Evolutionary conservation across 2,888 invertebrate genomes (phyloP), one percentile per base, ranked within the genome.

Genomic region (Poecilobothrus nobilitatus): DNA sequence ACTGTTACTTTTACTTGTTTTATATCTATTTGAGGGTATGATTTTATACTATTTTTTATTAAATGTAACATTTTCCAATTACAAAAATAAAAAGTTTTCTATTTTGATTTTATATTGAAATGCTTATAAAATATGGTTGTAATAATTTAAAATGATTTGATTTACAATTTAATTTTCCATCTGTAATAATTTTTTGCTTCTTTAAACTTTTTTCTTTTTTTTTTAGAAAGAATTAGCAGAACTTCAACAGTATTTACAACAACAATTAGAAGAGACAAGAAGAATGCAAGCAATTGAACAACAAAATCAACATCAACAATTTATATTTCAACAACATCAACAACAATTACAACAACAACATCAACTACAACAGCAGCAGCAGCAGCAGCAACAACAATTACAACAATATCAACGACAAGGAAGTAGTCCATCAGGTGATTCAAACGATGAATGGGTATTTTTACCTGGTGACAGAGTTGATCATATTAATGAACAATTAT

Each of bases 381-480:
- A 70, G 27, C 69, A 70, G 63, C 73, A 65, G 1, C 34, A 63
- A 27, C 63, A 66, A 44, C 70, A 72, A 68, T 71, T 71, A 18
- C 72, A 72, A 27, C 67, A 68, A 9, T 33, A 65, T 33, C 34
- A 65, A 34, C 62, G 69, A 69, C 15, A 37, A 69, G 67, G 6
- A 27, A 15, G 27, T 33, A 33, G 21, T 41, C 69, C 69, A 61
- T 65, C 70, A 34, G 63, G 68, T 41, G 72, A 73, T 34, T 61
- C 72, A 20, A 75, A 76, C 63, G 78, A 79, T 68, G 80, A 80
- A 65, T 80, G 81, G 81, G 80, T 81, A 65, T 75, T 80, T 34
- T 76, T 80, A 69, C 74, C 76, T 20, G 33, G 33, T 34, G 65
- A n/a, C 1, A n/a, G 53, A 18, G 53, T 9, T 53, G 53, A 15